phyloP scores from a whole-genome alignment of 2,797 vertebrate species.

The Iguana delicatissima region DNA sequence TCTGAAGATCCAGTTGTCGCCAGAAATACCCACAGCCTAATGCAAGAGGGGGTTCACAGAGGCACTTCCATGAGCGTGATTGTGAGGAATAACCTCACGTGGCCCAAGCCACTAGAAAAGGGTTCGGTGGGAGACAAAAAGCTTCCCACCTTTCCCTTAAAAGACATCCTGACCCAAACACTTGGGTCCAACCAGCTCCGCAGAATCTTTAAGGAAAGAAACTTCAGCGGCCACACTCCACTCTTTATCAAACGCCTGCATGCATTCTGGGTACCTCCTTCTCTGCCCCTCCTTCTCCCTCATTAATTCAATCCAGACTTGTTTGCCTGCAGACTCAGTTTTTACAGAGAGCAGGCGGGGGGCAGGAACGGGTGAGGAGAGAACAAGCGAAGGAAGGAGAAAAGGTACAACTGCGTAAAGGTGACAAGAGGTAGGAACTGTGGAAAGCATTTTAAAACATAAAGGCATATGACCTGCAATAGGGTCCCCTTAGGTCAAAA shows the following conservation, averaged over 20 bases:
- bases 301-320: constrained; percentile 20
- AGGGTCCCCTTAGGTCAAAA: too few species aligned
- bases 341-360: not conserved
- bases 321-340: not conserved
- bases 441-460: not conserved
- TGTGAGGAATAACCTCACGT: not conserved
- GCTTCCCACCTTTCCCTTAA: not conserved
- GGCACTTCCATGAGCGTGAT: not conserved
- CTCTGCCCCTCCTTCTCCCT: too few species aligned
- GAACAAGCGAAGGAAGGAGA: too few species aligned
- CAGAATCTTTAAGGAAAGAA: not conserved
- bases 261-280: not conserved
- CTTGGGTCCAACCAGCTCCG: not conserved
- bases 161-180: not conserved
- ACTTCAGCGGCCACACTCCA: rapidly evolving
- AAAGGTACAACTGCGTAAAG: not conserved
- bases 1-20: too few species aligned
- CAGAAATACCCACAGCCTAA: too few species aligned
- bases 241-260: not conserved
- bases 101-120: not conserved
- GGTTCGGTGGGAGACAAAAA: not conserved
- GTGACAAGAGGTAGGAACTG: too few species aligned
- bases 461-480: too few species aligned
- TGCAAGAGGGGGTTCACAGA: not conserved
- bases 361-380: rapidly evolving